Conservation (phyloP, 2,113 vertebrate genomes). For the Turdus rufiventris region DNA sequence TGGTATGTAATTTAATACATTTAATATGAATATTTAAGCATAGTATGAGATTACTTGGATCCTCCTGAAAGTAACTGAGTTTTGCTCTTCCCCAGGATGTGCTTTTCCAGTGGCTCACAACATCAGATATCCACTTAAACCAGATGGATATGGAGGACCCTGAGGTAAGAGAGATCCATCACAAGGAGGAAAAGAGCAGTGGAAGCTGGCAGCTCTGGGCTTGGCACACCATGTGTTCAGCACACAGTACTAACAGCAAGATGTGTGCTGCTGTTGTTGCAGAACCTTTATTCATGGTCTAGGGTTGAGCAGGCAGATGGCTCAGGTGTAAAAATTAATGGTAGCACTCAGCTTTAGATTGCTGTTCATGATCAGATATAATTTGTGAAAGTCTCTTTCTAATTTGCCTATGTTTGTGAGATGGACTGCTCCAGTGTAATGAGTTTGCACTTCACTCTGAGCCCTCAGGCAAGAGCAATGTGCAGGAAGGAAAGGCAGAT, state of each 20-base stretch:
- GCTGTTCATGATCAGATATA: not conserved
- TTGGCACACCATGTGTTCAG: not conserved
- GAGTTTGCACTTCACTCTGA: not conserved
- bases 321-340: not conserved
- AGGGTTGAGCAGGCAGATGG: not conserved
- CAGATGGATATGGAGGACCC: constrained; percentile 94
- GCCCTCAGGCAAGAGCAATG: not conserved
- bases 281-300: not conserved
- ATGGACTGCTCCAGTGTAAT: not conserved
- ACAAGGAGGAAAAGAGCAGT: not conserved
- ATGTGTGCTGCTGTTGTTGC: not conserved
- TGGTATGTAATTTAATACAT: not conserved
- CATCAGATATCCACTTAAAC: constrained; percentile 87
- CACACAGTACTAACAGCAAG: not conserved
- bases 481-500: not conserved
- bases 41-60: not conserved
- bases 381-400: not conserved
- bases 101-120: constrained; percentile 94
- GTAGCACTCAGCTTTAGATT: not conserved
- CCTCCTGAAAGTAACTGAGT: not conserved
- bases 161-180: constrained; percentile 78
- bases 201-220: not conserved
- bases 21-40: not conserved
- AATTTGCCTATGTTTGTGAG: not conserved
- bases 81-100: constrained; percentile 80